Conservation (phyloP, 2,888 invertebrate species). For the Lycocerus yunnanus region DNA sequence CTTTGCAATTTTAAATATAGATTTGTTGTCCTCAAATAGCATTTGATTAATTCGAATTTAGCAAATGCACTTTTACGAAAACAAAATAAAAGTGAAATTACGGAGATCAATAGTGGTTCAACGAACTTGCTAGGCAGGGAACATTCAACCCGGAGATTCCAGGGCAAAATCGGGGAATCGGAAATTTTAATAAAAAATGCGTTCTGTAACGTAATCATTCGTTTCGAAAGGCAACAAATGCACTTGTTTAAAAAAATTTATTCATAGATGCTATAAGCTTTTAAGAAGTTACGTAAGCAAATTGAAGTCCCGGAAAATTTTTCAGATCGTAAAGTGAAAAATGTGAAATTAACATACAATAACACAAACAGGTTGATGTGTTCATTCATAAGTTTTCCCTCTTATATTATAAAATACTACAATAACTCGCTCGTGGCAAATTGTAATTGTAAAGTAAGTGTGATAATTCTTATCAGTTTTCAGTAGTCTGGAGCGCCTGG, state of each 20-base stretch:
- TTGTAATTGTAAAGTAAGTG: slow-evolving; percentile 21
- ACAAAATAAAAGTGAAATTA: slow-evolving; percentile 58
- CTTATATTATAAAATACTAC: slow-evolving; percentile 11
- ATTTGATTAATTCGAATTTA: not conserved
- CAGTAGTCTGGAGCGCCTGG: slow-evolving; percentile 38
- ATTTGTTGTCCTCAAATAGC: not conserved
- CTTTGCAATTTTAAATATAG: not conserved
- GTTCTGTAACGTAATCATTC: not conserved
- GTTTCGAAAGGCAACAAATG: not conserved
- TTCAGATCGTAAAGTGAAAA: not conserved
- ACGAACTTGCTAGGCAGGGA: slow-evolving; percentile 44
- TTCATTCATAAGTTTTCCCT: slow-evolving; percentile 21
- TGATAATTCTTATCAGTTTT: slow-evolving; percentile 26
- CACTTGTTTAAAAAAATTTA: not conserved
- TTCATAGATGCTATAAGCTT: not conserved
- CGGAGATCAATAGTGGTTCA: slow-evolving; percentile 53
- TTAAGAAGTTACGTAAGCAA: not conserved
- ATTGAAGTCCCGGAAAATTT: not conserved
- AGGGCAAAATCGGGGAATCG: slow-evolving; percentile 32
- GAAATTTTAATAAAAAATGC: not conserved
- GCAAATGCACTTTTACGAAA: slow-evolving; percentile 43
- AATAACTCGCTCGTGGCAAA: slow-evolving; percentile 5
- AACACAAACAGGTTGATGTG: slow-evolving; percentile 2
- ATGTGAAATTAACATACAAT: slow-evolving; percentile 1
- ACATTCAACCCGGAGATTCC: slow-evolving; percentile 37